Evolutionary conservation across 2,888 invertebrate species (phyloP).

Genomic region (Agrotis segetum): DNA sequence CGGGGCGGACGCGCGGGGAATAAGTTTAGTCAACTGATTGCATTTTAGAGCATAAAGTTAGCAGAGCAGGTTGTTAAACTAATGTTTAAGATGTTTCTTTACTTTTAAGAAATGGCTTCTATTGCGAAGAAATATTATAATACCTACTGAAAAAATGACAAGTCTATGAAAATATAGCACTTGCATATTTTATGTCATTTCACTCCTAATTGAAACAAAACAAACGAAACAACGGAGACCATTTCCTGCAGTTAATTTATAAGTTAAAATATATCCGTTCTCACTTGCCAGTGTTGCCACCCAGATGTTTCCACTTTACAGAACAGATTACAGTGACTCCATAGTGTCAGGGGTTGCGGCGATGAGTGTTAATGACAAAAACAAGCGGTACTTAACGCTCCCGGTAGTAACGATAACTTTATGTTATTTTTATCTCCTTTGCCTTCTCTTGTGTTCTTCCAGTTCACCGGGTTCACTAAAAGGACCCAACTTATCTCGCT

Average conservation of each 20-base stretch:
- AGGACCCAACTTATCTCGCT: background rate
- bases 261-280: background rate
- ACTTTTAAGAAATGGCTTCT: background rate
- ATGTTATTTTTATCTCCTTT: conserved; percentile 25
- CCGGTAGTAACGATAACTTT: background rate
- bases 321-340: conserved; percentile 1
- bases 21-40: conserved; percentile 11
- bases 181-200: background rate
- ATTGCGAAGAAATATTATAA: too few species aligned
- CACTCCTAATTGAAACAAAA: background rate
- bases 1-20: conserved; percentile 24
- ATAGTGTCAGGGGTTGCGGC: conserved; percentile 7
- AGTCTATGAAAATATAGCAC: too few species aligned
- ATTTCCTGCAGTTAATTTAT: background rate
- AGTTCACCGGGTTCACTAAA: conserved; percentile 7
- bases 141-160: too few species aligned
- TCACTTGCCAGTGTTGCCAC: background rate
- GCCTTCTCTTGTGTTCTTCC: conserved; percentile 4
- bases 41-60: background rate
- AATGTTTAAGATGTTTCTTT: background rate
- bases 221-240: background rate
- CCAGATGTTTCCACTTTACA: conserved; percentile 25
- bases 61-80: background rate
- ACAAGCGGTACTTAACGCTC: conserved; percentile 22
- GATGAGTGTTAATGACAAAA: conserved; percentile 35